Base-by-base conservation (phyloP, 2,888 invertebrate species). In the Apamea anceps region DNA sequence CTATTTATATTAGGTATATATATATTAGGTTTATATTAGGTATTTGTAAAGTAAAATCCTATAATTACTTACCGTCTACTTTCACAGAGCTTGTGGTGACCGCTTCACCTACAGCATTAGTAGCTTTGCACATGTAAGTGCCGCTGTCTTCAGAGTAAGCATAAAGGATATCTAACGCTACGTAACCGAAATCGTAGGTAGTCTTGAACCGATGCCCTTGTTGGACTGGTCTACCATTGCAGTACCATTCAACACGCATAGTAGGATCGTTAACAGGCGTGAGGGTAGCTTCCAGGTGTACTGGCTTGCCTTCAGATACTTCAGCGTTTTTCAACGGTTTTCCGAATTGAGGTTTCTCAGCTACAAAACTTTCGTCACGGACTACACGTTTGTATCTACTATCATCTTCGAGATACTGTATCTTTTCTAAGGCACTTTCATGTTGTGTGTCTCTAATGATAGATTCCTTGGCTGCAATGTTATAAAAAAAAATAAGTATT, bases 221-320 rank as follows among this genome's bases (percentile, higher is more conserved):
- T 92, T 98, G 98, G 91, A 99, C 98, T 5, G 99, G 99, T 91
- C 98, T 97, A 75, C 99, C 99, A 95, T 99, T 99, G 94, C 99
- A 98, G 96, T 98, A 99, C 99, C 99, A 99, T 96, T 99, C 99
- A 18, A 99, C 99, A 88, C 98, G 98, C 99, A 99, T 99, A 15
- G 99, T 99, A 8, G 99, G 99, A 95, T 99, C 99, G 91, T 99
- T 99, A 62, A 99, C 99, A 0, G 99, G 99, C 0, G 99, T 99
- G 57, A 99, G 97, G 10, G 99, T 99, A 0, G 99, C 99, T 96
- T 99, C 99, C 90, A 99, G 97, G 94, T 99, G 99, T 79, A 99
- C 98, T 76, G 98, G 98, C 82, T 98, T 97, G 42, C 99, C 99
- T 96, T 99, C 99, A 21, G 98, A 97, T 28, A 99, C 97, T 91